Base-by-base conservation (phyloP, 1,140 invertebrate genomes). In the Melitaea cinxia region DNA sequence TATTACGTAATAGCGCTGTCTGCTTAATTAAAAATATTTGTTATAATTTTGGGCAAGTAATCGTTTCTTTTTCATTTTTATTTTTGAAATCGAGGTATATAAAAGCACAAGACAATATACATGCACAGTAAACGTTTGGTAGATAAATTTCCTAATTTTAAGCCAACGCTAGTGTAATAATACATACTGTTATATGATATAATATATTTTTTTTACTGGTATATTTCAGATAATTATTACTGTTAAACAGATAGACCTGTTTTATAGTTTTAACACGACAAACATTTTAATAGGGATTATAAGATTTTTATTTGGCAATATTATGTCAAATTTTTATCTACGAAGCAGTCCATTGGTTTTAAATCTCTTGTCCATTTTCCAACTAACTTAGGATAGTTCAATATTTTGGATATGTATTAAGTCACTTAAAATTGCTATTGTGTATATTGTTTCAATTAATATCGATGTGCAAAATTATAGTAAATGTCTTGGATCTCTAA, bases 381-480 rank as follows among this genome's bases (percentile, higher is more conserved):
- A 88, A 85, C 72, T 88, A 89, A 85, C 82, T 82, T 89, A 88
- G 85, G 58, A 73, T 91, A 89, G 82, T 91, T 88, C 77, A 75
- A 91, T 88, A 86, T 89, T 89, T 91, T 87, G 83, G 83, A 88
- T 89, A 83, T 91, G 77, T 89, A 88, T 88, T 86, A 82, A 82
- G 84, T 80, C 82, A 88, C 81, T 80, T 88, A 89, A 86, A 85
- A 85, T 72, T 74, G 88, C 88, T 91, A 91, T 86, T 88, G 88
- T 91, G 88, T 88, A 91, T 87, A 89, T 89, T 87, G 78, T 88
- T 91, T 89, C 79, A 80, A 80, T 82, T 74, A 81, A 83, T 82
- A 85, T 91, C 70, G 87, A 89, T 91, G 88, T 91, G 88, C 86
- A 88, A 91, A 89, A 91, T 89, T 91, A 89, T 91, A 89, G 83